phyloP scores from a whole-genome alignment of 2,888 invertebrate species.

The Leucania comma region DNA sequence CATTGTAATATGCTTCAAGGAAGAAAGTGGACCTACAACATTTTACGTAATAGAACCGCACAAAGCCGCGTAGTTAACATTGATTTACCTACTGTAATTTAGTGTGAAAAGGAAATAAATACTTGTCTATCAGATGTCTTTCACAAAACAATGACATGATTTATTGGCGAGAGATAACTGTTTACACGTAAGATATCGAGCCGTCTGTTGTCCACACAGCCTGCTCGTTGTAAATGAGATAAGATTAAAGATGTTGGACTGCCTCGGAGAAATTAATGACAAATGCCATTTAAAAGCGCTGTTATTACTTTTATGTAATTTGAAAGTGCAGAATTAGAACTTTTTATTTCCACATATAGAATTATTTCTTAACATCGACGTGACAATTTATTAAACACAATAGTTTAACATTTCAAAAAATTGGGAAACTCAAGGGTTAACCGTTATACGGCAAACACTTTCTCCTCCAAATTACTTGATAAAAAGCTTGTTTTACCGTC shows the following conservation, averaged over 20 bases:
- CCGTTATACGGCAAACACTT: conserved; percentile 23
- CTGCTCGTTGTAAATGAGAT: conserved; percentile 55
- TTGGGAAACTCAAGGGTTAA: conserved; percentile 6
- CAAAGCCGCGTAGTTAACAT: conserved; percentile 44
- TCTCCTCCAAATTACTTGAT: conserved; percentile 20
- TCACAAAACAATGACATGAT: conserved; percentile 74
- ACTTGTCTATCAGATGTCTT: conserved; percentile 72
- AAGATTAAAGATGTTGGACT: conserved; percentile 55
- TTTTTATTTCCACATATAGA: not conserved
- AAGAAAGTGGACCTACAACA: conserved; percentile 53
- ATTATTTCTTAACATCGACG: not conserved
- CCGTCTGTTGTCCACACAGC: conserved; percentile 53
- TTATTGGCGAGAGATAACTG: conserved; percentile 73
- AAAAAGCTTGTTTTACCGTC: conserved; percentile 7
- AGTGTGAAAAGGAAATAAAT: conserved; percentile 72
- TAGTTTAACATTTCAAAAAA: not conserved
- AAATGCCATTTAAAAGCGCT: conserved; percentile 19
- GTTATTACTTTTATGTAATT: conserved; percentile 14
- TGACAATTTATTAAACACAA: not conserved
- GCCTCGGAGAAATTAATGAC: conserved; percentile 35
- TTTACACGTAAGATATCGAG: conserved; percentile 67
- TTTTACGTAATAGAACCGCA: conserved; percentile 53
- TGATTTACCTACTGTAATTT: conserved; percentile 63
- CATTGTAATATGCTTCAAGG: conserved; percentile 39
- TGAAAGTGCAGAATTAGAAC: not conserved